Conservation (phyloP, 2,113 vertebrate species). For the Anseranas semipalmata region DNA sequence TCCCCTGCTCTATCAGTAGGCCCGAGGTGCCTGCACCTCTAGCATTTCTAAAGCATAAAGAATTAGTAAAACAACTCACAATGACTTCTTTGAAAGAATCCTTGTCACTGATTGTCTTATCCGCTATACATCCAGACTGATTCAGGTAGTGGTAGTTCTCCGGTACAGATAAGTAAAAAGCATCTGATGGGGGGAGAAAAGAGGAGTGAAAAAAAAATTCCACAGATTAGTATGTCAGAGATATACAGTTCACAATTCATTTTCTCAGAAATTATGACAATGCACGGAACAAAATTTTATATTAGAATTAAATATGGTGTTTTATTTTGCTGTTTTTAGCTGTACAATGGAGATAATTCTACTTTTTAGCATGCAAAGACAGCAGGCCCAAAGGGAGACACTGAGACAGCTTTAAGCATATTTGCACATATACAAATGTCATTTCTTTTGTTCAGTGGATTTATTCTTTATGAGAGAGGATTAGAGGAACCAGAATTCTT, state of each 20-base stretch:
- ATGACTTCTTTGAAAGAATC: slow-evolving; percentile 90
- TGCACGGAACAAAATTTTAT: not conserved
- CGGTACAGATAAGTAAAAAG: slow-evolving; percentile 85
- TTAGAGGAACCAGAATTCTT: slow-evolving; percentile 10
- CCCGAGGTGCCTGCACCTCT: not conserved
- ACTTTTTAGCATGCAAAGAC: not conserved
- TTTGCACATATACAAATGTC: not conserved
- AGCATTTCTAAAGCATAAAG: not conserved
- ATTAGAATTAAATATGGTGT: not conserved
- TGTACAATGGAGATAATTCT: not conserved
- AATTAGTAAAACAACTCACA: slow-evolving; percentile 75
- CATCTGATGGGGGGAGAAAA: slow-evolving; percentile 79
- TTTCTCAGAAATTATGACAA: not conserved
- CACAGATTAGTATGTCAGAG: not conserved
- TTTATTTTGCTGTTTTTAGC: not conserved
- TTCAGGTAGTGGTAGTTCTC: slow-evolving; percentile 94
- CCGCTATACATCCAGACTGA: slow-evolving; percentile 83
- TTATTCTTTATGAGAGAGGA: slow-evolving; percentile 20
- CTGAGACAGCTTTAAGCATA: not conserved
- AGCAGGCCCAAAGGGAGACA: not conserved
- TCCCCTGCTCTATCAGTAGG: not conserved
- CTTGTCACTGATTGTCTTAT: slow-evolving; percentile 89
- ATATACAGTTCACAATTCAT: not conserved
- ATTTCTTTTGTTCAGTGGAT: slow-evolving; percentile 30
- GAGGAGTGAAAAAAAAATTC: not conserved